Percentiles rank a stretch among this genome's conserved stretches.
phyloP scores from a whole-genome alignment of 2,797 vertebrate genomes.

The Bovichtus variegatus region DNA sequence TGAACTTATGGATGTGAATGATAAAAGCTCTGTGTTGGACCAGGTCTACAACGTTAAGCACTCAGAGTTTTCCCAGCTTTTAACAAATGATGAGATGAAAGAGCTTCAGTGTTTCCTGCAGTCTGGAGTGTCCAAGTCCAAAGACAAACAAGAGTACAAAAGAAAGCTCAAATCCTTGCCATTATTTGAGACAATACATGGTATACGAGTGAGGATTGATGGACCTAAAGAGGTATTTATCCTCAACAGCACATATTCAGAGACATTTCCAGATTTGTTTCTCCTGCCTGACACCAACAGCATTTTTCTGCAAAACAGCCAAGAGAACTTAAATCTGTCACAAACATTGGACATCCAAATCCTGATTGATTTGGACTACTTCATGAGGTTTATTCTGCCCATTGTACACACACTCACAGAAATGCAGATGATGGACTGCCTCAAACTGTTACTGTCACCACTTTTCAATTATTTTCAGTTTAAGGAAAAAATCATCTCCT shows the following conservation, averaged over 20 bases:
- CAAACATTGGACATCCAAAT: conserved; percentile 41
- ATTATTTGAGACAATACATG: conserved; percentile 79
- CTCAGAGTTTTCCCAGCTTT: conserved; percentile 70
- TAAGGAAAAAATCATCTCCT: conserved; percentile 46
- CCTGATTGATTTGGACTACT: conserved; percentile 75
- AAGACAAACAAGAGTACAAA: conserved; percentile 40
- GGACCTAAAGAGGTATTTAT: conserved; percentile 56
- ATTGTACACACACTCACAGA: conserved; percentile 60
- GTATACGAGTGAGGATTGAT: conserved; percentile 70
- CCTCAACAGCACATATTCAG: conserved; percentile 35
- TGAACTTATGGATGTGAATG: conserved; percentile 69
- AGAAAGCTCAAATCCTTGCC: conserved; percentile 80
- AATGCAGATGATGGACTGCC: conserved; percentile 58
- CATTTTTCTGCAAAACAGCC: conserved; percentile 69
- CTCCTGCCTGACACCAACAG: conserved; percentile 18
- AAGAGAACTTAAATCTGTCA: conserved; percentile 23
- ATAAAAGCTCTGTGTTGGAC: conserved; percentile 72
- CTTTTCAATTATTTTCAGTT: fast-evolving
- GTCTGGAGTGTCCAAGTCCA: conserved; percentile 55
- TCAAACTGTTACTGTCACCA: conserved; percentile 73
- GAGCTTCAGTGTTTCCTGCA: conserved; percentile 71
- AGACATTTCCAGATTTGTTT: conserved; percentile 67
- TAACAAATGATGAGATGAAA: conserved; percentile 33
- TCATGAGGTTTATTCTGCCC: conserved; percentile 79
- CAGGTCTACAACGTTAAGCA: conserved; percentile 54